Conservation (phyloP, 64 coral and sea anemone genomes). For the Pocillopora verrucosa region DNA sequence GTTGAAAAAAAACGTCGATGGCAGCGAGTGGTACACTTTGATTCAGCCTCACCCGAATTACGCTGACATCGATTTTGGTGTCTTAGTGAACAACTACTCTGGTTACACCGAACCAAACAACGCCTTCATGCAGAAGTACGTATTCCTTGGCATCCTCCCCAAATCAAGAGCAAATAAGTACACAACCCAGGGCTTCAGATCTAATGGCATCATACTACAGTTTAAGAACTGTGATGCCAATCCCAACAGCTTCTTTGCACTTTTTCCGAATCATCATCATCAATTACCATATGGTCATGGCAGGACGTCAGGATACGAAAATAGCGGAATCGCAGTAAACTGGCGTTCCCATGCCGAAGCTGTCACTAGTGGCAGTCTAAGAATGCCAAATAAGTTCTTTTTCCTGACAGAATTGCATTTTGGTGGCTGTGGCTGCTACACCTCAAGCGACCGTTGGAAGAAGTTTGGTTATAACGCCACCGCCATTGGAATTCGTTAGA, state of each 20-base stretch:
- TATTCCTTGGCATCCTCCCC: slow-evolving; percentile 55
- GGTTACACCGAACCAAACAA: slow-evolving; percentile 46
- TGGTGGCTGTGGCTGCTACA: slow-evolving; percentile 69
- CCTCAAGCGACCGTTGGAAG: slow-evolving; percentile 52
- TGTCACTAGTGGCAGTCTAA: background rate
- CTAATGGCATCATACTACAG: slow-evolving; percentile 11
- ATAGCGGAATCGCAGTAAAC: slow-evolving; percentile 17
- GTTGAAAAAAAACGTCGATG: slow-evolving; percentile 14
- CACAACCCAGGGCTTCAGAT: slow-evolving; percentile 36
- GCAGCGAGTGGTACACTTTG: slow-evolving; percentile 47
- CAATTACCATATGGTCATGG: background rate
- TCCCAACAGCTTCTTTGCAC: slow-evolving; percentile 63
- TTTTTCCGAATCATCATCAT: slow-evolving; percentile 55
- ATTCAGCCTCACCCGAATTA: background rate
- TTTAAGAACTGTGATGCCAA: slow-evolving; percentile 57
- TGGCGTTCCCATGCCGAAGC: slow-evolving; percentile 32
- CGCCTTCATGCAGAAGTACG: slow-evolving; percentile 24
- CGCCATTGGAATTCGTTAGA: slow-evolving; percentile 62
- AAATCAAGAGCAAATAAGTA: background rate
- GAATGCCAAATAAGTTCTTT: slow-evolving; percentile 38
- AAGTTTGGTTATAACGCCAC: slow-evolving; percentile 11
- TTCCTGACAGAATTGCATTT: slow-evolving; percentile 65
- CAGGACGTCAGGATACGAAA: background rate
- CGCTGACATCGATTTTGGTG: background rate
- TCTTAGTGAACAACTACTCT: slow-evolving; percentile 25